A percentile compares a stretch with the other conserved stretches of the same genome.
Evolutionary conservation across 1,140 invertebrate species (phyloP).

Genomic region (Bombus picipes): DNA sequence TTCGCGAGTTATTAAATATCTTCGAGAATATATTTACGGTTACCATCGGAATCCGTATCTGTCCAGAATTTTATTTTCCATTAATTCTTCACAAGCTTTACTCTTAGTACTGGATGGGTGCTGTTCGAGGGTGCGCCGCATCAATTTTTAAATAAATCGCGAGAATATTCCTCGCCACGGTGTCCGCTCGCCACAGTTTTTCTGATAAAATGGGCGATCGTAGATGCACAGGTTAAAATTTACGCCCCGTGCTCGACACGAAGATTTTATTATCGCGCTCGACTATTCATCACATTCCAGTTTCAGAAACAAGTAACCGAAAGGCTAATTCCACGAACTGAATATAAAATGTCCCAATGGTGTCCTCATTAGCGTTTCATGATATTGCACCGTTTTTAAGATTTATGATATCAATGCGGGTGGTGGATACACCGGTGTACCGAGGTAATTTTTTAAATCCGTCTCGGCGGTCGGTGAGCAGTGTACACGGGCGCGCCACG

Average conservation of each 20-base stretch:
- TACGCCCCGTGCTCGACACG: conserved; percentile 23
- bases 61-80: not conserved
- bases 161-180: too few relatives aligned
- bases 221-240: conserved; percentile 37
- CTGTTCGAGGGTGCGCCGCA: too few relatives aligned
- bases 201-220: conserved; percentile 15
- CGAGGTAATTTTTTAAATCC: conserved; percentile 65
- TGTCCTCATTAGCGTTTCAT: conserved; percentile 68
- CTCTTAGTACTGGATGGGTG: not conserved
- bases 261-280: conserved; percentile 65
- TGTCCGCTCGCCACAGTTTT: conserved; percentile 1
- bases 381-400: conserved; percentile 69
- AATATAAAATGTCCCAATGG: conserved; percentile 71
- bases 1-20: not conserved
- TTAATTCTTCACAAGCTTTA: not conserved
- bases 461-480: conserved; percentile 35
- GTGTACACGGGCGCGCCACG: conserved; percentile 42
- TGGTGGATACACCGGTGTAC: conserved; percentile 43
- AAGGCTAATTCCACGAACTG: conserved; percentile 67
- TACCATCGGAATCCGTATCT: not conserved
- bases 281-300: conserved; percentile 52
- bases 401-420: conserved; percentile 56
- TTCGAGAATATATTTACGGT: not conserved
- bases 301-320: conserved; percentile 60
- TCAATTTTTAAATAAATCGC: not conserved